Conservation (phyloP, 2,888 invertebrate genomes). For the Monochamus alternatus region DNA sequence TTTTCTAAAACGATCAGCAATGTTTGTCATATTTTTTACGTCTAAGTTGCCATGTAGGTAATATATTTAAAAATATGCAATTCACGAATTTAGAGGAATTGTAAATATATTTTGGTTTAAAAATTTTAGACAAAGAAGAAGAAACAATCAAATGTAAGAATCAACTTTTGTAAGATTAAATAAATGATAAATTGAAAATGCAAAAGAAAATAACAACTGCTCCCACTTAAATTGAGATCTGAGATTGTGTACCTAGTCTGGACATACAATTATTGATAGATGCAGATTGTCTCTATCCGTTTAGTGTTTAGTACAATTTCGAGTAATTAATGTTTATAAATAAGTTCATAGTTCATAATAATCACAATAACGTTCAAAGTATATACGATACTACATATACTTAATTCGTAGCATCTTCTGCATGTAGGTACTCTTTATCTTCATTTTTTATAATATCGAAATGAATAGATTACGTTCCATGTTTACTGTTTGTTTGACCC, state of each 20-base stretch:
- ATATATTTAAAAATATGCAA: too few species aligned
- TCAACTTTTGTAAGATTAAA: neutral
- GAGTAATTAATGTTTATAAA: conserved; percentile 48
- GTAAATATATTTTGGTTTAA: neutral
- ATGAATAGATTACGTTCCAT: too few species aligned
- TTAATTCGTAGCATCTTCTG: neutral
- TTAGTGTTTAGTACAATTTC: conserved; percentile 49
- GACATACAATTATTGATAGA: conserved; percentile 46
- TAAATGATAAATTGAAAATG: neutral
- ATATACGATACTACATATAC: neutral
- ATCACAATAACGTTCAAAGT: conserved; percentile 28
- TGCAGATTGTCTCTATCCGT: conserved; percentile 46
- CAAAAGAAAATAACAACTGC: conserved; percentile 5
- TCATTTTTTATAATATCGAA: neutral
- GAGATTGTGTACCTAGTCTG: conserved; percentile 42
- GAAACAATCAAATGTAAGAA: neutral
- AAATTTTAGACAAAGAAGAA: neutral
- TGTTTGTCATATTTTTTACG: too few species aligned
- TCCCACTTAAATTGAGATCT: neutral
- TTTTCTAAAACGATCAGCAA: too few species aligned
- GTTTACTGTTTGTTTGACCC: too few species aligned
- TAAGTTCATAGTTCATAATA: conserved; percentile 52
- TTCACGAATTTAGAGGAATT: too few species aligned
- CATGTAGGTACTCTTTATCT: neutral
- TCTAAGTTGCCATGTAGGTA: too few species aligned